These are phyloP conservation scores for Geopemphigus sp. DNA, from an alignment of 1,140 invertebrate species.

Conservation along the genomic window DNA sequence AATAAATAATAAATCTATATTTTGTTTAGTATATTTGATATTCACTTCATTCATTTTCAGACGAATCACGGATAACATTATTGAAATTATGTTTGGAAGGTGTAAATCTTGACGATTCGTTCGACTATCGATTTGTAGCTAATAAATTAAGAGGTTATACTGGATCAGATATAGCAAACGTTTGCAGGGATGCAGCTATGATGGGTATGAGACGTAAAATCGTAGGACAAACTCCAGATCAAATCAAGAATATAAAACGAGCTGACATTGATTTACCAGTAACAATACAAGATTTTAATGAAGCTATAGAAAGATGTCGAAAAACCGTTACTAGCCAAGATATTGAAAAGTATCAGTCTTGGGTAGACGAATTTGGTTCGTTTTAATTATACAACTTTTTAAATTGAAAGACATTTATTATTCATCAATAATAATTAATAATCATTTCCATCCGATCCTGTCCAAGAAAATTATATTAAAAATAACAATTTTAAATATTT, in stretches of 20 bases:
- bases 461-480: too few relatives aligned
- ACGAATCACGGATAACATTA: slow-evolving; percentile 62
- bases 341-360: slow-evolving; percentile 57
- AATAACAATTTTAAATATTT: too few relatives aligned
- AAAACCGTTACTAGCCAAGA: slow-evolving; percentile 63
- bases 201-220: slow-evolving; percentile 68
- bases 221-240: slow-evolving; percentile 62
- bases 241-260: slow-evolving; percentile 65
- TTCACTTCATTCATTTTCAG: slow-evolving; percentile 55
- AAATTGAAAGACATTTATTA: too few relatives aligned
- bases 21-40: neutral
- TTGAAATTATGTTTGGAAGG: slow-evolving; percentile 65
- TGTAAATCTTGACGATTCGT: slow-evolving; percentile 59
- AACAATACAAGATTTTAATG: slow-evolving; percentile 62
- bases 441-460: too few relatives aligned
- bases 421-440: too few relatives aligned
- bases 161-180: slow-evolving; percentile 67
- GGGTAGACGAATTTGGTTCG: slow-evolving; percentile 54
- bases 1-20: neutral
- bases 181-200: slow-evolving; percentile 70
- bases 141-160: slow-evolving; percentile 65
- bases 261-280: slow-evolving; percentile 65
- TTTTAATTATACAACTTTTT: slow-evolving; percentile 43
- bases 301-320: slow-evolving; percentile 62
- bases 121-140: slow-evolving; percentile 62